Base-by-base conservation (phyloP, 2,888 invertebrate genomes). In the Daptonema setosum region DNA sequence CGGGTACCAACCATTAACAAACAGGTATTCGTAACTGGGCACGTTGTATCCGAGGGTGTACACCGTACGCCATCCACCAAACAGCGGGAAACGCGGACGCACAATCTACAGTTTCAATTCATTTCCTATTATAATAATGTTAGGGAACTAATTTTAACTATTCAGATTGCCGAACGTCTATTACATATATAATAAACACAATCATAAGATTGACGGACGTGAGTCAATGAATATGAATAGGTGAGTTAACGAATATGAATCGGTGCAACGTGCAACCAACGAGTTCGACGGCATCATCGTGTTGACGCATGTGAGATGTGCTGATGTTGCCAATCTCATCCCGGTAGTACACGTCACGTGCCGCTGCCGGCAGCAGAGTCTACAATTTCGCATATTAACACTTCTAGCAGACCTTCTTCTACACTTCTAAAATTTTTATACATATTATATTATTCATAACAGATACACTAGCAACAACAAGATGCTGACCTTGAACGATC, bases 251-350 rank as follows among this genome's bases (percentile, higher is more conserved):
- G 11, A 20, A 41, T 47, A 24, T 47, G 5, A 20, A 47, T 5
- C 20, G 47, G n/a, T 11, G 5, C 47, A 47, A 25, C 95, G 97
- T 54, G 88, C 78, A n/a, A 97, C 77, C n/a, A n/a, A n/a, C 93
- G 2, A 97, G 74, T 68, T 97, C 93, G 8, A 95, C 88, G 45
- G 87, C 83, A 69, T 95, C 90, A 63, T 85, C 85, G 63, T 83
- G 79, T 28, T 83, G 76, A 62, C 83, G 80, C 76, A 95, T 83
- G 71, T 87, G 83, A 1, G 91, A 91, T 14, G 97, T 99, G 1
- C 93, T 95, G 67, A 99, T 97, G 72, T 99, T 99, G 50, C 76
- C 97, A 71, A 99, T 99, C 63, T 88, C 90, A 73, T 97, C 97
- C 56, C 85, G 80, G 72, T 99, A 99, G 73, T 97, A 99, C 17